Conservation (phyloP, 1,140 invertebrate genomes). For the Aphaenogaster rudis region DNA sequence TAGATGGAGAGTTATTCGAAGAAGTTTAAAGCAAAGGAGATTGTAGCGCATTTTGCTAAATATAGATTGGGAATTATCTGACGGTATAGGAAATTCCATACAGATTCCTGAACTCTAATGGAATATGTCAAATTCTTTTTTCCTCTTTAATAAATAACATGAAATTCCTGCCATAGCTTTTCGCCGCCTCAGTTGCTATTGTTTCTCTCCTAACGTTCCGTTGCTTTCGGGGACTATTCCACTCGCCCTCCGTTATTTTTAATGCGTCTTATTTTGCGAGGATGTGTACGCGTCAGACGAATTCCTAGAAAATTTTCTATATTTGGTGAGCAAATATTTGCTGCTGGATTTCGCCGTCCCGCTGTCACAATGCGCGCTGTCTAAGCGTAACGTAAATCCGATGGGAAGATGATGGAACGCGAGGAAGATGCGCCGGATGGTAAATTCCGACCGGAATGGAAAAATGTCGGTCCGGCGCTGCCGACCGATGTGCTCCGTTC, state of each 20-base stretch:
- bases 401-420: conserved; percentile 63
- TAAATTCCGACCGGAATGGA: conserved; percentile 71
- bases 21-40: neutral
- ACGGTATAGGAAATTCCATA: neutral
- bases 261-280: conserved; percentile 34
- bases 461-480: conserved; percentile 66
- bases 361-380: conserved; percentile 57
- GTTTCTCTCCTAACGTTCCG: neutral
- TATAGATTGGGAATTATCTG: neutral
- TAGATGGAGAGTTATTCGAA: neutral
- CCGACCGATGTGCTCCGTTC: conserved; percentile 54
- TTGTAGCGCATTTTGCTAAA: conserved; percentile 8
- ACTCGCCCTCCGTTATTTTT: conserved; percentile 24
- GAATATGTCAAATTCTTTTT: conserved; percentile 8
- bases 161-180: conserved; percentile 6
- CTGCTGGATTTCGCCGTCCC: conserved; percentile 39
- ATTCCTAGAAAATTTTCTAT: conserved; percentile 54
- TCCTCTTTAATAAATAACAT: conserved; percentile 17
- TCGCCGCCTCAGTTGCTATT: neutral
- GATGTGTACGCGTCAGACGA: neutral
- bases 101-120: conserved; percentile 11
- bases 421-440: conserved; percentile 59
- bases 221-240: neutral
- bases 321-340: conserved; percentile 65
- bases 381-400: conserved; percentile 59